Conservation (phyloP, 2,113 vertebrate genomes). For the Urocitellus parryii region DNA sequence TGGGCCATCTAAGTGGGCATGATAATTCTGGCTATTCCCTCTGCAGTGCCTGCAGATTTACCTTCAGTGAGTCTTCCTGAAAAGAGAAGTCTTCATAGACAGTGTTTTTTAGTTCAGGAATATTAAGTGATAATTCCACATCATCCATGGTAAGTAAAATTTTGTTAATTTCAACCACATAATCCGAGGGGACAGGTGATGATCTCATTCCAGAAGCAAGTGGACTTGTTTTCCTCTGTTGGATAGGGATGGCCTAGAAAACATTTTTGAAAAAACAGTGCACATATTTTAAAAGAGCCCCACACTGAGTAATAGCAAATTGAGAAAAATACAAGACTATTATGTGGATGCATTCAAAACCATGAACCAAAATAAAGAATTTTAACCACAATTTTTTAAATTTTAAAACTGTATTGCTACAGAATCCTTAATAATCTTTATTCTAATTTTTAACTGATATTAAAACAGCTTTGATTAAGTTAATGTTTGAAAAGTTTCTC, state of each 20-base stretch:
- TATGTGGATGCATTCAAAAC: not conserved
- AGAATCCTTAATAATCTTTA: not conserved
- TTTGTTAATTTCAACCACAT: constrained; percentile 95
- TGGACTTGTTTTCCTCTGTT: constrained; percentile 80
- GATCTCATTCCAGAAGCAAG: constrained; percentile 69
- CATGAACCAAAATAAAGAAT: not conserved
- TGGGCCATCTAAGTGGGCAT: not conserved
- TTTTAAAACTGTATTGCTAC: not conserved
- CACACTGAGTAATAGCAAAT: not conserved
- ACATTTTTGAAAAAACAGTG: not conserved
- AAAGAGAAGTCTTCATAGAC: constrained; percentile 94
- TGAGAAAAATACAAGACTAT: not conserved
- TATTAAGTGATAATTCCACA: constrained; percentile 94
- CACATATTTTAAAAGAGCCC: constrained; percentile 48
- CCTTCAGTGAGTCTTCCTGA: constrained; percentile 95
- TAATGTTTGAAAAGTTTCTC: not conserved
- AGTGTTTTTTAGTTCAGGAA: constrained; percentile 91
- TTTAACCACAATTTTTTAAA: not conserved
- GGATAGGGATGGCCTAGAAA: constrained; percentile 79
- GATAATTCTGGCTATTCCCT: not conserved
- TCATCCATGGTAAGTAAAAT: constrained; percentile 93
- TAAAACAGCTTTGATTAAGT: not conserved
- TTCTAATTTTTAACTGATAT: not conserved
- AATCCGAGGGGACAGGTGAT: constrained; percentile 89
- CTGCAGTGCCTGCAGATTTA: constrained; percentile 71